Evolutionary conservation across 2,113 vertebrate genomes (phyloP), one percentile per base, ranked within the genome.

Genomic region (Recurvirostra avosetta): DNA sequence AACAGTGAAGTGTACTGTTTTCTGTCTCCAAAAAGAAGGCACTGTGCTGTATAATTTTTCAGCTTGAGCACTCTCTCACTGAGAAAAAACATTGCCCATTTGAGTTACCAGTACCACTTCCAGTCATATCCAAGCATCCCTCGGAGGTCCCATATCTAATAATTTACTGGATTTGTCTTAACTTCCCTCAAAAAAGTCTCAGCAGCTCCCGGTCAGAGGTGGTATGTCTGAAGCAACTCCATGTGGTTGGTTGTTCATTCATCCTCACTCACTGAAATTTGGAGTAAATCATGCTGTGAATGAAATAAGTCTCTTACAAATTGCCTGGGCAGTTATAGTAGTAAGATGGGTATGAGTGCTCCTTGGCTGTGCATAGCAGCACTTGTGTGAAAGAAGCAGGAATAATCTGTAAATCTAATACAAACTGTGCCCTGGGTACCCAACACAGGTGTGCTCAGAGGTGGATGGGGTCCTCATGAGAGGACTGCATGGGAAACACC

Each of bases 401-500:
- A 91, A 52, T 11, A 52, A 34, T 50, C 36, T 16, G 8, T 45
- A 62, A 84, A 22, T 9, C 9, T 36, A 30, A 20, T 20, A 26
- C 17, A 87, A 82, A 34, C 8, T 19, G 3, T 81, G 41, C 14
- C 15, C 16, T 49, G 66, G 19, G 9, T 53, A 41, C 19, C 5
- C 22, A n/a, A 2, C 0, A 1, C 25, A 79, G 66, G 7, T 7
- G 12, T 5, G 18, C 17, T 50, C 55, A 32, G 58, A 34, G 23
- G 10, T 34, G 15, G 15, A 29, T 1, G 32, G 18, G 27, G 12
- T 70, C 29, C 27, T 73, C 19, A 6, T 5, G 27, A 50, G 7
- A 3, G 53, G 8, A 4, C 17, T n/a, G 7, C 2, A 0, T 13
- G 29, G 45, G 67, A 72, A 91, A 78, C 11, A 4, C 14, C 27